Evolutionary conservation across 1,140 invertebrate species (phyloP).

Genomic region (Battus philenor): DNA sequence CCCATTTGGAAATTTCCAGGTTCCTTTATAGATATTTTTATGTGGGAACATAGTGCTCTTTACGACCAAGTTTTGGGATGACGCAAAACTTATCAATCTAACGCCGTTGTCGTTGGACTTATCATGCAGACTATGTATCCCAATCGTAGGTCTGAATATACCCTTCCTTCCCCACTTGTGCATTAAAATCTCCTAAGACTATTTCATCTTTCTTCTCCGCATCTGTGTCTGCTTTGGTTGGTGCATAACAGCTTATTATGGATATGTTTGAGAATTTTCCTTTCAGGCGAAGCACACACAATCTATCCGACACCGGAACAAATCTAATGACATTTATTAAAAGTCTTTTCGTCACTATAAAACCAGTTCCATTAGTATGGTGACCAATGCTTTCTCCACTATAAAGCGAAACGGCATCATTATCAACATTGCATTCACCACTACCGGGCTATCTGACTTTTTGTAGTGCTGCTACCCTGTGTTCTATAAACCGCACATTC

Average conservation of each 20-base stretch:
- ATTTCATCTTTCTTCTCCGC: background rate
- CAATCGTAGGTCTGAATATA: conserved; percentile 16
- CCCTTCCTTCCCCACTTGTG: conserved; percentile 12
- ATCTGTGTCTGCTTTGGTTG: background rate
- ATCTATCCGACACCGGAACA: conserved; percentile 12
- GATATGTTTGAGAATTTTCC: conserved; percentile 2
- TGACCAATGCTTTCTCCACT: conserved; percentile 16
- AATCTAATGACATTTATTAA: conserved; percentile 6
- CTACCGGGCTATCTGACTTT: conserved; percentile 23
- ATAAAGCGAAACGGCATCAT: conserved; percentile 19
- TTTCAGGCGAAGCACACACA: conserved; percentile 15
- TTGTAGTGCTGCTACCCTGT: conserved; percentile 22
- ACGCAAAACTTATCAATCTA: conserved; percentile 19
- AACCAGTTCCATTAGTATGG: conserved; percentile 20
- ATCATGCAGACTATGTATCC: conserved; percentile 19
- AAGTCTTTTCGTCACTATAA: conserved; percentile 12
- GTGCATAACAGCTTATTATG: conserved; percentile 1
- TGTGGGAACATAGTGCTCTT: conserved; percentile 18
- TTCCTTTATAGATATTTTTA: too few species aligned
- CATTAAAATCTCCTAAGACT: conserved; percentile 11
- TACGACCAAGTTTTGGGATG: conserved; percentile 17
- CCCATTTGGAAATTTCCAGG: too few species aligned
- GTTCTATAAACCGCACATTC: too few species aligned
- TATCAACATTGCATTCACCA: conserved; percentile 24
- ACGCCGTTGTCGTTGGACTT: conserved; percentile 20